These are phyloP conservation scores for Lasaia peninsularis DNA, from an alignment of 1,140 invertebrate species.

Conservation along the genomic window DNA sequence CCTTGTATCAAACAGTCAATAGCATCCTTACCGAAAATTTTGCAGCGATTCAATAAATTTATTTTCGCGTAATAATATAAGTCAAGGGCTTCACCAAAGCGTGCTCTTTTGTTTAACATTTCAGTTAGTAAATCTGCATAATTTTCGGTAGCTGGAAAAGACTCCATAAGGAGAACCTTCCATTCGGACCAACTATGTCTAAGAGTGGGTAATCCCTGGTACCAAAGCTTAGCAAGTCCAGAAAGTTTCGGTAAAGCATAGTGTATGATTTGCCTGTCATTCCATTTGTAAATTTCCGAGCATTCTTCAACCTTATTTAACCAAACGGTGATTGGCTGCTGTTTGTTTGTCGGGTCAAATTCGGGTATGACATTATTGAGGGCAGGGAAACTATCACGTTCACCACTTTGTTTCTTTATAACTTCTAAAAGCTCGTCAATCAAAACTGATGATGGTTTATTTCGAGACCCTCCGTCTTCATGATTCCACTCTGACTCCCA, in stretches of 20 bases:
- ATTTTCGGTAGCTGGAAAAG: not conserved
- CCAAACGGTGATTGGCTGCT: not conserved
- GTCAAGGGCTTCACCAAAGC: not conserved
- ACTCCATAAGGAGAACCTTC: not conserved
- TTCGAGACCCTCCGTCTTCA: not conserved
- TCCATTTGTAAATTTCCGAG: slow-evolving; percentile 1
- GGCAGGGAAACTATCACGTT: not conserved
- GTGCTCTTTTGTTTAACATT: not conserved
- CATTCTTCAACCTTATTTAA: slow-evolving; percentile 1
- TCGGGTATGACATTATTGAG: not conserved
- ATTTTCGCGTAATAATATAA: slow-evolving; percentile 2
- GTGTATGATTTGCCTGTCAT: not conserved
- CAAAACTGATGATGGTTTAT: not conserved
- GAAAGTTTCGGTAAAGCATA: slow-evolving; percentile 25
- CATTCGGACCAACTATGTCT: not conserved
- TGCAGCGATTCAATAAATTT: slow-evolving; percentile 7
- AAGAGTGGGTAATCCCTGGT: slow-evolving; percentile 24
- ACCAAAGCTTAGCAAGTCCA: slow-evolving; percentile 26
- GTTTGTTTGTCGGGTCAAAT: not conserved
- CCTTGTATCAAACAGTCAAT: not conserved
- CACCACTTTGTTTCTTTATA: not conserved
- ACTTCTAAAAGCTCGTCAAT: not conserved
- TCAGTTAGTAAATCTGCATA: not conserved
- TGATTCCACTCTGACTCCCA: too few species aligned
- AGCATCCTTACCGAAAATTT: not conserved